Percentiles rank a stretch among this genome's conserved stretches.
These are phyloP conservation scores for Oceanites oceanicus DNA, from an alignment of 2,113 vertebrate species.

Conservation along the genomic window DNA sequence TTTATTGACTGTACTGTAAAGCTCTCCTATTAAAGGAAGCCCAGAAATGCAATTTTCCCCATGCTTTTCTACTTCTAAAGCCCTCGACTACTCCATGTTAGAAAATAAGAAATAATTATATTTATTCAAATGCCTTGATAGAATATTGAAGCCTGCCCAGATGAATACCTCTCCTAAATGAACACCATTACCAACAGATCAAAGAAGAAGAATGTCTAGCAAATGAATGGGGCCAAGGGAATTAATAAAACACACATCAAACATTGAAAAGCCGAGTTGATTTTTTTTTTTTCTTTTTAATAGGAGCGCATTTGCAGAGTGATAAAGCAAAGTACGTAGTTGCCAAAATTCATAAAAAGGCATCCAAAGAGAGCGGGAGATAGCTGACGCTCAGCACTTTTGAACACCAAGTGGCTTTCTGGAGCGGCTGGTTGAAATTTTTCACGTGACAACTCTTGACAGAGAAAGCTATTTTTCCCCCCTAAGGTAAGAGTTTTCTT, in stretches of 20 bases:
- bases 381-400: not conserved
- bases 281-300: not conserved
- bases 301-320: not conserved
- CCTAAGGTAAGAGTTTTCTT: not conserved
- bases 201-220: not conserved
- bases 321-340: not conserved
- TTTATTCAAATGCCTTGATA: not conserved
- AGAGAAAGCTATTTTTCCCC: rapidly evolving
- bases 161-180: not conserved
- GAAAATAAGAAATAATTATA: slow-evolving; percentile 8
- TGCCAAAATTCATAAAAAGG: not conserved
- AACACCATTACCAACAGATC: not conserved
- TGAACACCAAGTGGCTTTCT: not conserved
- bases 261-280: not conserved
- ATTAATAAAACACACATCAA: slow-evolving; percentile 18
- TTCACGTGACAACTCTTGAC: not conserved
- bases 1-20: not conserved
- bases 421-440: not conserved
- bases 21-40: not conserved
- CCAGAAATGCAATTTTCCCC: not conserved
- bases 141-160: not conserved
- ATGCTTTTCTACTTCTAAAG: not conserved
- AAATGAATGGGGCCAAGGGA: not conserved
- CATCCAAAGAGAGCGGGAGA: not conserved
- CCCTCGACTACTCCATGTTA: not conserved